Evolutionary conservation across 2,797 vertebrate species (phyloP).

Genomic region (Propithecus deckenii): DNA sequence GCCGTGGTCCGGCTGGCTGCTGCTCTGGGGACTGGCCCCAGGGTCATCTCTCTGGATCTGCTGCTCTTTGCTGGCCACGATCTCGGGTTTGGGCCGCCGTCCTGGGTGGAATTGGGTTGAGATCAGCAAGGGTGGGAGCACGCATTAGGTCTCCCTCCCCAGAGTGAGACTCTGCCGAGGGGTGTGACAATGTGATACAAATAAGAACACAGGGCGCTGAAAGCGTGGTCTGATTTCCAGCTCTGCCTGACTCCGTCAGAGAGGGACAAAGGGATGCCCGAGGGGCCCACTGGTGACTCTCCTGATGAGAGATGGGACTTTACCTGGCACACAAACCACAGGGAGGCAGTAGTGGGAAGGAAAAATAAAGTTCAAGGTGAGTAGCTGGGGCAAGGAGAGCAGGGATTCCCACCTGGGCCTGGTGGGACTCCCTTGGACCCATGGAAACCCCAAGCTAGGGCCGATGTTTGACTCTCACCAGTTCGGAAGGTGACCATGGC

Average conservation of each 20-base stretch:
- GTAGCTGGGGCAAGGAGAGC: neutral
- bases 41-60: constrained; percentile 87
- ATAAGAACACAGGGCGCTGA: neutral
- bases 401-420: neutral
- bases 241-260: no score
- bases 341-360: neutral
- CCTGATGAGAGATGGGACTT: neutral
- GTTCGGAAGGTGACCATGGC: constrained; percentile 99
- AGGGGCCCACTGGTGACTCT: neutral
- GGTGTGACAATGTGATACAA: neutral
- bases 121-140: constrained; percentile 19
- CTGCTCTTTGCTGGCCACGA: constrained; percentile 87
- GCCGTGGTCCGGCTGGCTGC: constrained; percentile 88
- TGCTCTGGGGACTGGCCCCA: constrained; percentile 87
- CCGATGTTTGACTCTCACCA: constrained; percentile 85
- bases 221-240: neutral
- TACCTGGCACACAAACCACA: neutral
- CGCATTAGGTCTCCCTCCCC: neutral
- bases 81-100: constrained; percentile 88
- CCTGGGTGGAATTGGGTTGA: constrained; percentile 76
- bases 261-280: no score
- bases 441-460: neutral
- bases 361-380: neutral
- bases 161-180: neutral
- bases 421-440: neutral